These are phyloP conservation scores for Jacana jacana DNA, from an alignment of 2,113 vertebrate genomes.

Conservation along the genomic window DNA sequence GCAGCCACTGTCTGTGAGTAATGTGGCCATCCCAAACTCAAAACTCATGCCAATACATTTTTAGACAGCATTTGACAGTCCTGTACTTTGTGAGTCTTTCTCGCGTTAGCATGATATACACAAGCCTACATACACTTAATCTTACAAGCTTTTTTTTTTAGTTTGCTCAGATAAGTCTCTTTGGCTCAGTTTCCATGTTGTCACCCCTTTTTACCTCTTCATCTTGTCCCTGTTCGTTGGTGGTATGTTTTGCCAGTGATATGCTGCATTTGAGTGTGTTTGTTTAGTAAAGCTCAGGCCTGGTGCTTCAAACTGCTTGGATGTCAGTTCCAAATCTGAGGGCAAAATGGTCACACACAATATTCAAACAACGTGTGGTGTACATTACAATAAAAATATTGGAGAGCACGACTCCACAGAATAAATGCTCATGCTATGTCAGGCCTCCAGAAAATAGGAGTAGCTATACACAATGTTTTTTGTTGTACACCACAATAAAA, in stretches of 20 bases:
- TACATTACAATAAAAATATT: not conserved
- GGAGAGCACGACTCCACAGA: not conserved
- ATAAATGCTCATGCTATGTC: not conserved
- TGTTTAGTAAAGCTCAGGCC: constrained; percentile 28
- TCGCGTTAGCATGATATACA: not conserved
- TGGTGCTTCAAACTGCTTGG: not conserved
- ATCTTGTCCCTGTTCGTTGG: not conserved
- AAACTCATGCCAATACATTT: not conserved
- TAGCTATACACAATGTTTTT: not conserved
- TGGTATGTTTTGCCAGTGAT: not conserved
- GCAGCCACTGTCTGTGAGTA: not conserved
- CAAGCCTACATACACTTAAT: not conserved
- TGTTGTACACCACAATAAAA: not conserved
- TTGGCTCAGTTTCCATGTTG: not conserved
- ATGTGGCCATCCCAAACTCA: not conserved
- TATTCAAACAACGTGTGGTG: not conserved
- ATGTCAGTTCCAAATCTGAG: constrained; percentile 1
- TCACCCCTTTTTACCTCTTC: not conserved
- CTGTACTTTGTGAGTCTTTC: not conserved
- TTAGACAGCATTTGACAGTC: not conserved
- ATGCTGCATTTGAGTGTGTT: not conserved
- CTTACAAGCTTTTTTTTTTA: not conserved
- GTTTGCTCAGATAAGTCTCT: not conserved
- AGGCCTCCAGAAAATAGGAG: not conserved
- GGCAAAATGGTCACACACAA: not conserved